phyloP scores from a whole-genome alignment of 2,888 invertebrate genomes.

The Unio pictorum region DNA sequence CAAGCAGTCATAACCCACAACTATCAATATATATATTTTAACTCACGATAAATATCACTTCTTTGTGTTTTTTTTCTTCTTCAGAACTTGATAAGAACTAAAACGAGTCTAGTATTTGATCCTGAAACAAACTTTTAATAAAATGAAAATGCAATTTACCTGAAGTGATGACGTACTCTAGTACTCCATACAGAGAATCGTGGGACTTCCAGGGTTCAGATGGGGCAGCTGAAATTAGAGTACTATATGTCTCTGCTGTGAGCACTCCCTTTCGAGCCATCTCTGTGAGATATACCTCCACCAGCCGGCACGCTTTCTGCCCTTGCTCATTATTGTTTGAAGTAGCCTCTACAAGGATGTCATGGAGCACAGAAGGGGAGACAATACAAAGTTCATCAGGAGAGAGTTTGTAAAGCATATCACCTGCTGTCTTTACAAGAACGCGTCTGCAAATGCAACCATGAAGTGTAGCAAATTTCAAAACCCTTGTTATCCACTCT shows the following conservation, averaged over 20 bases:
- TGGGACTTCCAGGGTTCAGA: slow-evolving; percentile 54
- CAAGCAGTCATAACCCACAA: too few species aligned
- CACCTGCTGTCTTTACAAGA: slow-evolving; percentile 59
- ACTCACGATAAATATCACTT: too few species aligned
- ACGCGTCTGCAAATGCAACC: slow-evolving; percentile 52
- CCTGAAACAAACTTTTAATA: too few species aligned
- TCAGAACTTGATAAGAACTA: too few species aligned
- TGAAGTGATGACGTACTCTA: slow-evolving; percentile 63
- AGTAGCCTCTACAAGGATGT: slow-evolving; percentile 54
- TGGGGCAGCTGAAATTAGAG: slow-evolving; percentile 60
- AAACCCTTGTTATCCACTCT: slow-evolving; percentile 53
- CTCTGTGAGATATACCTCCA: slow-evolving; percentile 64
- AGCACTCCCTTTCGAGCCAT: slow-evolving; percentile 62
- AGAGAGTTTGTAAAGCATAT: slow-evolving; percentile 53
- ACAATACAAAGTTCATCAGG: slow-evolving; percentile 62
- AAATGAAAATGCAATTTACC: slow-evolving; percentile 36
- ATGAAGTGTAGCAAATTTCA: slow-evolving; percentile 51
- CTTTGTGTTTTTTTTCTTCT: too few species aligned
- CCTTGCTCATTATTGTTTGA: slow-evolving; percentile 40
- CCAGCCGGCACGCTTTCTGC: slow-evolving; percentile 50
- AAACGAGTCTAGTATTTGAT: too few species aligned
- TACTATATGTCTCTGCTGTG: slow-evolving; percentile 62
- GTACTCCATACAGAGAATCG: slow-evolving; percentile 62
- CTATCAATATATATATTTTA: too few species aligned
- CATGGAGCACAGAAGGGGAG: slow-evolving; percentile 60